Evolutionary conservation across 1,140 invertebrate genomes (phyloP).

Genomic region (Meloidogyne exigua): DNA sequence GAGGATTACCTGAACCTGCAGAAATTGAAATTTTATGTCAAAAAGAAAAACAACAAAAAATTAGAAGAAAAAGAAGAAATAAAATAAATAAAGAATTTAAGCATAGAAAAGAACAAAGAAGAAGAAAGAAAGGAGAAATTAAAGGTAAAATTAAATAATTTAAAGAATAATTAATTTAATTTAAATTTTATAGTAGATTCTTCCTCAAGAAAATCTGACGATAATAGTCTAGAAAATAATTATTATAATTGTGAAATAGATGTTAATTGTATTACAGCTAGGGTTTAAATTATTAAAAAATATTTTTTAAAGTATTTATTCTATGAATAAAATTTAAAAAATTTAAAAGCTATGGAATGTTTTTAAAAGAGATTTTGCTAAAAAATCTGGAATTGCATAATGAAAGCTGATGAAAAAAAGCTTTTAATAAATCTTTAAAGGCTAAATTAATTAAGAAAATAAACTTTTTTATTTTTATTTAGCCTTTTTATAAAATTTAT

Average conservation of each 20-base stretch:
- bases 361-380: not conserved
- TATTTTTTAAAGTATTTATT: not conserved
- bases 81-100: not conserved
- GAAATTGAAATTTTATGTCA: constrained; percentile 3
- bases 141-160: too few species aligned
- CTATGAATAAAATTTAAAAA: not conserved
- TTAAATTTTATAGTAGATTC: not conserved
- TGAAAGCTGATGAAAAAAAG: too few species aligned
- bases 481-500: too few species aligned
- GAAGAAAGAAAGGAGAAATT: not conserved
- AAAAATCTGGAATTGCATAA: not conserved
- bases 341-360: not conserved
- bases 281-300: not conserved
- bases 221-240: not conserved
- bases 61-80: not conserved
- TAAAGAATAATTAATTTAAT: too few species aligned
- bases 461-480: too few species aligned
- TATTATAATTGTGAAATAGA: not conserved
- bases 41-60: constrained; percentile 1
- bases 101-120: not conserved
- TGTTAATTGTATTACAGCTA: constrained; percentile 2
- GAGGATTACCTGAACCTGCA: not conserved
- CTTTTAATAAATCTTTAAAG: too few species aligned
- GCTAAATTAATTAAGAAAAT: too few species aligned
- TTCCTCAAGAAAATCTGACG: not conserved